phyloP scores from a whole-genome alignment of 2,888 invertebrate species.

The Tiliacea aurago region DNA sequence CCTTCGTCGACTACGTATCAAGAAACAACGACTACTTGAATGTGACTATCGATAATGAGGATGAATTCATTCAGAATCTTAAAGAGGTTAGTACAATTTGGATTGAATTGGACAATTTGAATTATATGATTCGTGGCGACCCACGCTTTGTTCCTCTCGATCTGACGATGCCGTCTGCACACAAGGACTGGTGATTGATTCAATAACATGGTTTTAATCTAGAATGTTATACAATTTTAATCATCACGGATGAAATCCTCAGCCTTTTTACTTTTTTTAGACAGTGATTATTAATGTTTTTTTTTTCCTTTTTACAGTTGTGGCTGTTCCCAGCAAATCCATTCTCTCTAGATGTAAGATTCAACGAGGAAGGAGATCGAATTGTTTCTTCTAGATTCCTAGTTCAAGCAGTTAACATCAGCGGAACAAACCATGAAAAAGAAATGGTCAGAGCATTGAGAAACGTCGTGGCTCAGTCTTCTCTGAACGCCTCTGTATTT shows the following conservation, averaged over 20 bases:
- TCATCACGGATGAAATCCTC: not conserved
- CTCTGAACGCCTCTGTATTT: constrained; percentile 96
- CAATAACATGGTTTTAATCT: not conserved
- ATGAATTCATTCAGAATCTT: constrained; percentile 93
- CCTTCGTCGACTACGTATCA: constrained; percentile 94
- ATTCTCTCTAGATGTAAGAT: constrained; percentile 95
- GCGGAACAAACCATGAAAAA: constrained; percentile 97
- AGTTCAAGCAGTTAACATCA: constrained; percentile 96
- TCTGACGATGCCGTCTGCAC: not conserved
- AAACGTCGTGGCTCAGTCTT: constrained; percentile 93
- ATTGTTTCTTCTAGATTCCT: constrained; percentile 96
- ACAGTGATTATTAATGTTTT: not conserved
- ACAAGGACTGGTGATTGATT: not conserved
- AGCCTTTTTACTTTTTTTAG: not conserved
- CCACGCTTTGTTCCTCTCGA: constrained; percentile 24
- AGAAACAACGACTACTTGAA: constrained; percentile 94
- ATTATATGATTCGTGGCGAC: constrained; percentile 24
- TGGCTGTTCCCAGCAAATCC: constrained; percentile 95
- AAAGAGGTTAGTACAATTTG: constrained; percentile 91
- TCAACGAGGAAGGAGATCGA: constrained; percentile 93
- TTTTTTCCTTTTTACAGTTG: constrained; percentile 86
- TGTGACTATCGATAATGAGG: constrained; percentile 93
- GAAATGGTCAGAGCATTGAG: constrained; percentile 96
- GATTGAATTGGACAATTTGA: constrained; percentile 20
- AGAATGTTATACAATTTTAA: not conserved